Evolutionary conservation across 2,888 invertebrate genomes (phyloP).

Genomic region (Beris chalybata): DNA sequence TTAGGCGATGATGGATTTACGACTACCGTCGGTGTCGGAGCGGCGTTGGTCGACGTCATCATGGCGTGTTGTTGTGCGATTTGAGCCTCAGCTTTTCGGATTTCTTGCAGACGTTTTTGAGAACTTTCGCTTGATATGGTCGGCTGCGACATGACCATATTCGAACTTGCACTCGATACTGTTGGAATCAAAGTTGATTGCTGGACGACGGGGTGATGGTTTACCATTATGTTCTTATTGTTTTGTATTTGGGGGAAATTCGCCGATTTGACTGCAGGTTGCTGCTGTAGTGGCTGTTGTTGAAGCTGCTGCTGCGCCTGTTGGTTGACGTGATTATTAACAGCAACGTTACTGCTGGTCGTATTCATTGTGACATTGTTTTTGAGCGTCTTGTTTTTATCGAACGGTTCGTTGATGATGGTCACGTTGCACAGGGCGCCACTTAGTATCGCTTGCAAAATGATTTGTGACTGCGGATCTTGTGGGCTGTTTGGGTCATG

Average conservation of each 20-base stretch:
- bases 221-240: slow-evolving; percentile 8
- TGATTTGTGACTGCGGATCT: slow-evolving; percentile 57
- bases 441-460: slow-evolving; percentile 54
- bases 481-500: slow-evolving; percentile 65
- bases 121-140: neutral
- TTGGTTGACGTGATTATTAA: slow-evolving; percentile 31
- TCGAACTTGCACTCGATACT: neutral
- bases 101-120: slow-evolving; percentile 12
- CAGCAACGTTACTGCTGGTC: slow-evolving; percentile 34
- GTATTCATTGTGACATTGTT: slow-evolving; percentile 23
- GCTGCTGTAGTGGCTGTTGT: slow-evolving; percentile 31
- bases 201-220: slow-evolving; percentile 17
- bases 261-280: slow-evolving; percentile 12
- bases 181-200: slow-evolving; percentile 16
- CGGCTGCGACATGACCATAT: neutral
- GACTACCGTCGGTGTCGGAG: slow-evolving; percentile 9
- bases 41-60: neutral
- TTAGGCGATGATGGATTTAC: slow-evolving; percentile 46
- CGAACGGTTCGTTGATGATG: slow-evolving; percentile 53
- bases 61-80: slow-evolving; percentile 9
- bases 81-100: slow-evolving; percentile 4
- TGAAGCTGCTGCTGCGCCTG: slow-evolving; percentile 35
- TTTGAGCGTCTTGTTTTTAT: slow-evolving; percentile 21
- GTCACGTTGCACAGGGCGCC: slow-evolving; percentile 56
- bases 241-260: slow-evolving; percentile 8